These are phyloP conservation scores for Otocyon megalotis DNA, from an alignment of 2,113 vertebrate species.

Conservation along the genomic window DNA sequence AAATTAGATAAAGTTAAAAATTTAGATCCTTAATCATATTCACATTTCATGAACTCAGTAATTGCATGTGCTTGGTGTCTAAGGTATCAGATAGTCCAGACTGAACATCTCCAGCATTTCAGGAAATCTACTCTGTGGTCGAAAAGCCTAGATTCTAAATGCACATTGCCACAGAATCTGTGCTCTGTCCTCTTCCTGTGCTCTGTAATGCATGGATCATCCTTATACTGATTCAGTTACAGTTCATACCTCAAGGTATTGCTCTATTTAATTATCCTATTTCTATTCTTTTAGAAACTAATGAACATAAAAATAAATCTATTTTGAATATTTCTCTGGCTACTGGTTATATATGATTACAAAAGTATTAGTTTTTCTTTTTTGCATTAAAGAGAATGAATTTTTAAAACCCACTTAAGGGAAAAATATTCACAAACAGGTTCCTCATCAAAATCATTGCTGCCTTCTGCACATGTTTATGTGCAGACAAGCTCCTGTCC, in stretches of 20 bases:
- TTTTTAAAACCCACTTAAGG: neutral
- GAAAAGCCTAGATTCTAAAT: neutral
- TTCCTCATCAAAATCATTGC: neutral
- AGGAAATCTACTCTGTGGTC: neutral
- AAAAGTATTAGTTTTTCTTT: neutral
- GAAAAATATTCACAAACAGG: neutral
- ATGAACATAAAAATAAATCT: neutral
- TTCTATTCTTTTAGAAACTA: neutral
- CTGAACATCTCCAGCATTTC: neutral
- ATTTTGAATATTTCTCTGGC: neutral
- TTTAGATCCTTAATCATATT: neutral
- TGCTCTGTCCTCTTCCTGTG: neutral
- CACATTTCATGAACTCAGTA: neutral
- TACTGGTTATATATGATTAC: neutral
- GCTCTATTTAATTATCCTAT: neutral
- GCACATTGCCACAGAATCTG: neutral
- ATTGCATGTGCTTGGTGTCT: no score
- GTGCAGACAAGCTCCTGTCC: neutral
- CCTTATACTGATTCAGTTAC: neutral
- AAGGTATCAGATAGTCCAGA: neutral
- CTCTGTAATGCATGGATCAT: neutral
- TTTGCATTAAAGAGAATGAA: neutral
- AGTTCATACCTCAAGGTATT: neutral
- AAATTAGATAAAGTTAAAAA: neutral
- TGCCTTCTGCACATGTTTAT: neutral